These are phyloP conservation scores for Harmothoe impar DNA, from an alignment of 2,888 invertebrate species.

Conservation along the genomic window DNA sequence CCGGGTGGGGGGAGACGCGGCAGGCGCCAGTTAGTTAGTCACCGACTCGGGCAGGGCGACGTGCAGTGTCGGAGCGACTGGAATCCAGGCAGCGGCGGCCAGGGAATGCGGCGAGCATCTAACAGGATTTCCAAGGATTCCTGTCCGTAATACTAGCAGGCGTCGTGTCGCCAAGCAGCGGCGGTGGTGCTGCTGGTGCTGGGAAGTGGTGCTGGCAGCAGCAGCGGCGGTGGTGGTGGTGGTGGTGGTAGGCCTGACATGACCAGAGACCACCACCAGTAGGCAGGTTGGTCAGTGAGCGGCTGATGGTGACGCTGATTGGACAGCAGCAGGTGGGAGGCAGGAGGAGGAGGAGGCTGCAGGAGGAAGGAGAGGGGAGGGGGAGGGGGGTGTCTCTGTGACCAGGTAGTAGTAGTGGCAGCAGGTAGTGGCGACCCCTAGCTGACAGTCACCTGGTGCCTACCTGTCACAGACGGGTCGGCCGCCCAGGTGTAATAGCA, in stretches of 20 bases:
- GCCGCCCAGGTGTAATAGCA: neutral
- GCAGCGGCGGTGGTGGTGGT: constrained; percentile 23
- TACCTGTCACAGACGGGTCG: neutral
- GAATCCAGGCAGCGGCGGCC: constrained; percentile 42
- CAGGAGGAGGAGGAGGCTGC: neutral
- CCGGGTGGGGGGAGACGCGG: neutral
- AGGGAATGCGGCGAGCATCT: constrained; percentile 52
- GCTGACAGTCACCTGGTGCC: neutral
- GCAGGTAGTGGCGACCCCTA: neutral
- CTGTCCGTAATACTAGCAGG: neutral
- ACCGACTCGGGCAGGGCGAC: neutral
- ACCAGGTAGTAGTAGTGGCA: neutral
- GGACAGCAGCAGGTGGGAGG: neutral
- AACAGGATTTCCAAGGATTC: constrained; percentile 49
- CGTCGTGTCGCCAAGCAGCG: constrained; percentile 6
- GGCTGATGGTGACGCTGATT: neutral
- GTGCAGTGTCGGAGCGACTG: constrained; percentile 43
- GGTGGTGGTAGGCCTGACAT: neutral
- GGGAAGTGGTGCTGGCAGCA: neutral
- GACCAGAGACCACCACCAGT: neutral
- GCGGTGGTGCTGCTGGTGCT: constrained; percentile 26
- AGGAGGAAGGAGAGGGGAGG: neutral
- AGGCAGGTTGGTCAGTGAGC: neutral
- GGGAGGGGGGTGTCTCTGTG: neutral
- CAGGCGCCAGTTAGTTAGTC: neutral